Conservation (phyloP, 2,888 invertebrate genomes). For the Lymantria dispar region DNA sequence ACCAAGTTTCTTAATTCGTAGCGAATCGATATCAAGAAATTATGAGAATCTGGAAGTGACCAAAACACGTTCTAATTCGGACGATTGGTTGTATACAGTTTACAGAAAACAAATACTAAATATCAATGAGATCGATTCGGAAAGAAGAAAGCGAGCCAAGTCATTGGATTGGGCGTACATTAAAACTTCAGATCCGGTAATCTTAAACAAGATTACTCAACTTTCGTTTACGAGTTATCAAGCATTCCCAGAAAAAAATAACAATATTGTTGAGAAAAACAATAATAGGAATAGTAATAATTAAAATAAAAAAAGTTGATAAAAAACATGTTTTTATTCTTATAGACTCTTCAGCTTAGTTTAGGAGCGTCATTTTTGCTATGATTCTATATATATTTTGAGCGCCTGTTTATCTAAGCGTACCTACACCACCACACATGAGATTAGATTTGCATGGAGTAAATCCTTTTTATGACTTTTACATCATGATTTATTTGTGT, state of each 20-base stretch:
- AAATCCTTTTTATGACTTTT: no score
- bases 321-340: no score
- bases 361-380: no score
- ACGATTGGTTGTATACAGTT: conserved; percentile 58
- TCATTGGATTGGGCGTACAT: conserved; percentile 53
- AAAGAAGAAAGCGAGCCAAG: conserved; percentile 41
- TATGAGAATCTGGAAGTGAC: conserved; percentile 6
- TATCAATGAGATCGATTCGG: conserved; percentile 14
- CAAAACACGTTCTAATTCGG: conserved; percentile 60
- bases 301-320: not conserved
- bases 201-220: not conserved
- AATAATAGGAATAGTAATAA: not conserved
- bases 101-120: conserved; percentile 45
- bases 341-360: no score
- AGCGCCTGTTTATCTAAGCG: no score
- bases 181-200: conserved; percentile 6
- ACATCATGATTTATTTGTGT: no score
- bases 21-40: not conserved
- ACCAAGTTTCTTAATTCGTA: conserved; percentile 38
- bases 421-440: no score
- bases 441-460: no score
- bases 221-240: not conserved
- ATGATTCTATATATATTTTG: no score
- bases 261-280: not conserved
- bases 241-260: conserved; percentile 8